Evolutionary conservation across 2,888 invertebrate genomes (phyloP).

Genomic region (Andrena flavipes): DNA sequence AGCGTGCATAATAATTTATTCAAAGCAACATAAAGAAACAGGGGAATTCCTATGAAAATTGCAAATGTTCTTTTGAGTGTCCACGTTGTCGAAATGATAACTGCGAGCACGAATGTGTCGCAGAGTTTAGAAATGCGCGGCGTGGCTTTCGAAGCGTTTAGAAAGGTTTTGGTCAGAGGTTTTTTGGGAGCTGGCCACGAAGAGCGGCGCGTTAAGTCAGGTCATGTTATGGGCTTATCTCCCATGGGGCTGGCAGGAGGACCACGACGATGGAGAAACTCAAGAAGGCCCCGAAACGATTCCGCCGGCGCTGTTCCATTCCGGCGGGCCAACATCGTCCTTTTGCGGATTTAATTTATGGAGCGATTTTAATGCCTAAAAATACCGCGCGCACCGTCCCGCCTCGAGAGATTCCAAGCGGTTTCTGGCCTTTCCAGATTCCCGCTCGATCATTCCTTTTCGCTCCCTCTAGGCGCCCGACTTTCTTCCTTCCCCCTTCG

Average conservation of each 20-base stretch:
- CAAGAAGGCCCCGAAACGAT: constrained; percentile 73
- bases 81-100: too few species aligned
- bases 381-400: constrained; percentile 76
- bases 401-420: constrained; percentile 69
- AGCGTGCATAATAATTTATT: too few species aligned
- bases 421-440: constrained; percentile 65
- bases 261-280: constrained; percentile 69
- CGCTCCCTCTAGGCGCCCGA: constrained; percentile 5
- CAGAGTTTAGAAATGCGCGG: constrained; percentile 34
- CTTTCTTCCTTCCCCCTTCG: background rate
- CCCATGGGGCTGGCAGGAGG: constrained; percentile 62
- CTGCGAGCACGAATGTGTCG: background rate
- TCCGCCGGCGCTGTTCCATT: constrained; percentile 74
- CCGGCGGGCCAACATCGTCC: constrained; percentile 69
- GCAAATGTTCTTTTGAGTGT: too few species aligned
- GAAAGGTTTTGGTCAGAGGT: background rate
- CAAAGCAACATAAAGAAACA: too few species aligned
- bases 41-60: too few species aligned
- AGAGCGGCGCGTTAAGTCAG: constrained; percentile 79
- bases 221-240: constrained; percentile 82
- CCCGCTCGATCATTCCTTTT: constrained; percentile 43
- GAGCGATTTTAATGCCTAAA: constrained; percentile 83
- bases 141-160: background rate
- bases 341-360: constrained; percentile 82
- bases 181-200: constrained; percentile 15